A percentile compares a stretch with the other conserved stretches of the same genome.
These are phyloP conservation scores for Tetropium fuscum DNA, from an alignment of 2,888 invertebrate genomes.

Conservation along the genomic window DNA sequence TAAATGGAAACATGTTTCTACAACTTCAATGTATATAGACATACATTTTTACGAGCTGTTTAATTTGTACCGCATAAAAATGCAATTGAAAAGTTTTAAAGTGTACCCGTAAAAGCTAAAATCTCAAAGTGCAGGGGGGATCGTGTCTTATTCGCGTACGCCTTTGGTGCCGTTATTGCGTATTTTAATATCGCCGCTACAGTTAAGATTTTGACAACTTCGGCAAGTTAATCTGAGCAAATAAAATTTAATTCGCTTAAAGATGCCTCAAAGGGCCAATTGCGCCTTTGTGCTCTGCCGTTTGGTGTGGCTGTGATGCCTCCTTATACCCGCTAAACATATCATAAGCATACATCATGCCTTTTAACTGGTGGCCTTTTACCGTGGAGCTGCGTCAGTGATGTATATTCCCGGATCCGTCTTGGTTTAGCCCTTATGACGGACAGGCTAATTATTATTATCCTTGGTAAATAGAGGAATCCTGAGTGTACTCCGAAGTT, in stretches of 20 bases:
- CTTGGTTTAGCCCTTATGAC: constrained; percentile 38
- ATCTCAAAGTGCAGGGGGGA: constrained; percentile 35
- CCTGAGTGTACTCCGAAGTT: constrained; percentile 26
- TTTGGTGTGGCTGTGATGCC: constrained; percentile 39
- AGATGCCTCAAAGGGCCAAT: constrained; percentile 50
- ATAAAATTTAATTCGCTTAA: constrained; percentile 56
- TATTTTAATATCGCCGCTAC: constrained; percentile 45
- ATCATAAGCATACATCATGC: constrained; percentile 28
- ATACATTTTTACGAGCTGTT: constrained; percentile 34
- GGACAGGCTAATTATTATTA: constrained; percentile 40
- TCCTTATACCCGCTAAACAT: constrained; percentile 1
- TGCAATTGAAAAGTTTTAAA: constrained; percentile 34
- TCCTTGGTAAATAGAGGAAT: constrained; percentile 30
- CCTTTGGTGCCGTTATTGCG: constrained; percentile 42
- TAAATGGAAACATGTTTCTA: constrained; percentile 23
- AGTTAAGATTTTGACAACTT: constrained; percentile 56
- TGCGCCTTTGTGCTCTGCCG: constrained; percentile 43
- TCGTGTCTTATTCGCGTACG: constrained; percentile 34
- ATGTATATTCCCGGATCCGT: constrained; percentile 35
- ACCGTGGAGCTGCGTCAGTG: constrained; percentile 8
- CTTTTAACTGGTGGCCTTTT: constrained; percentile 18
- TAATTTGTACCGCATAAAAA: constrained; percentile 33
- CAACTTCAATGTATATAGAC: constrained; percentile 27
- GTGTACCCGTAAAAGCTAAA: constrained; percentile 33
- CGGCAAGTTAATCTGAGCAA: constrained; percentile 54